Percentiles rank a stretch among this genome's conserved stretches.
Evolutionary conservation across 2,797 vertebrate genomes (phyloP).

Genomic region (Prionace glauca): DNA sequence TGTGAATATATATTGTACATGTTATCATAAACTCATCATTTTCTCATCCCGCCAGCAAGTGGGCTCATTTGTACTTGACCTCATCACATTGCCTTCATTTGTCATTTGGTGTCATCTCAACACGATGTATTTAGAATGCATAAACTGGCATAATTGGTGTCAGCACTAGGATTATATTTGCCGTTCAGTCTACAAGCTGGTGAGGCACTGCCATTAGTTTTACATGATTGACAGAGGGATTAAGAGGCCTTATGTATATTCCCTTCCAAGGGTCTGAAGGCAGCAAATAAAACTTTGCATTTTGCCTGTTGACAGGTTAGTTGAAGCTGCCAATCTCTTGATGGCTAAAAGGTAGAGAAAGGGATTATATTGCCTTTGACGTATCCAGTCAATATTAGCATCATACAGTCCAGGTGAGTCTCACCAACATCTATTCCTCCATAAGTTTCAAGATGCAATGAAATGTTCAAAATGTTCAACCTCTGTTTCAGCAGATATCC

Average conservation of each 20-base stretch:
- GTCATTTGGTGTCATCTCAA: not conserved
- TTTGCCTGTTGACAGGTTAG: not conserved
- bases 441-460: not conserved
- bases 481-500: not conserved
- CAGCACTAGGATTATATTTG: not conserved
- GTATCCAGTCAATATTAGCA: not conserved
- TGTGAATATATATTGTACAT: not conserved
- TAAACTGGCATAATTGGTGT: not conserved
- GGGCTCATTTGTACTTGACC: conserved; percentile 23
- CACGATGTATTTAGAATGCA: not conserved
- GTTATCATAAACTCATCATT: conserved; percentile 28
- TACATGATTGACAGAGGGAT: not conserved
- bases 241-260: not conserved
- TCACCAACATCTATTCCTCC: not conserved
- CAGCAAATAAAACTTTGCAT: not conserved
- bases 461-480: not conserved
- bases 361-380: not conserved
- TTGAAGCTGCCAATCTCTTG: not conserved
- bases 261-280: not conserved
- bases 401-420: not conserved
- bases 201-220: not conserved
- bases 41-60: not conserved
- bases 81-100: not conserved
- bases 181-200: not conserved
- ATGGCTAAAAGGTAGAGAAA: not conserved